Evolutionary conservation across 2,888 invertebrate species (phyloP), one percentile per base, ranked within the genome.

Genomic region (Athripsodes cinereus): DNA sequence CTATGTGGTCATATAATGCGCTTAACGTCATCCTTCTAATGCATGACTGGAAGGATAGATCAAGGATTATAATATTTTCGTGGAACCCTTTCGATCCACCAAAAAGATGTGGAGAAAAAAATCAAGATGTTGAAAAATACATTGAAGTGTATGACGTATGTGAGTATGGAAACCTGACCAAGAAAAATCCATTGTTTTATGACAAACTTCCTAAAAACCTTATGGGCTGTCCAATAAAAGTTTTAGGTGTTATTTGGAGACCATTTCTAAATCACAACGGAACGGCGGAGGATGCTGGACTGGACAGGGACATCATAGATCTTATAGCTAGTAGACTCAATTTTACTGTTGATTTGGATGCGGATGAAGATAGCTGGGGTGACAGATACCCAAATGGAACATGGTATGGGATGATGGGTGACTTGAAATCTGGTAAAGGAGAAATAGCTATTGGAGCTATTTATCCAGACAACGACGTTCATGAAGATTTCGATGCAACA

Each of bases 371-470:
- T 10, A 60, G 61, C 31, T 68, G 67, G 66, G 69, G 69, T 10
- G 52, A 59, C 16, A 55, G 68, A 22, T 62, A 52, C 19, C 22
- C 58, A 6, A 67, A 70, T 54, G 67, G 68, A 34, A 64, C 65
- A 5, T 64, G 64, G 64, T 26, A 55, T 8, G 70, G 70, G 1
- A 63, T 69, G 18, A 63, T 70, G 34, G 62, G 65, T n/a, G 57
- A 59, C 16, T 51, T 72, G 13, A 56, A 65, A 57, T 62, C 66
- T 10, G 66, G 65, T 19, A 52, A 65, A 48, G 67, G 66, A 6
- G 71, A 72, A 59, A 57, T 71, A 10, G 69, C 66, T n/a, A 64
- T 72, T 16, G 71, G 71, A 1, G 68, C 69, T 11, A 69, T 71
- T 48, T 67, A 67, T 2, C 67, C 68, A 16, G 67, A 68, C 18